A percentile compares a stretch with the other conserved stretches of the same genome.
These are phyloP conservation scores for Chloroclystis v-ata DNA, from an alignment of 2,888 invertebrate genomes.

Conservation along the genomic window DNA sequence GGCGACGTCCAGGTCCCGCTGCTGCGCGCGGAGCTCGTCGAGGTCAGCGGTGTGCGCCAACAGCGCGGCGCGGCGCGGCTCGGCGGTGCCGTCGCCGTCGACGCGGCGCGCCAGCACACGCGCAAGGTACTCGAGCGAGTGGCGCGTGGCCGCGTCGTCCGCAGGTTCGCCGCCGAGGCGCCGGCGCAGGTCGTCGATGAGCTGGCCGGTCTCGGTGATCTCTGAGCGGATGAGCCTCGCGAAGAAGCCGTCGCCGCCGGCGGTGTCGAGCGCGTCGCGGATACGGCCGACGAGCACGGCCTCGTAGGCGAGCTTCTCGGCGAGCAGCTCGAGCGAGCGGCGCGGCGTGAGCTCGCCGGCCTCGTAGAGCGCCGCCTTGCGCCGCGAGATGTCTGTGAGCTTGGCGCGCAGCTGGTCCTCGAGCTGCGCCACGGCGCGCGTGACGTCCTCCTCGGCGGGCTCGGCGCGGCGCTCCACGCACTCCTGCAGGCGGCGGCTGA, in stretches of 20 bases:
- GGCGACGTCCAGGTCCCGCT: constrained; percentile 80
- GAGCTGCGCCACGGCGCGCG: constrained; percentile 79
- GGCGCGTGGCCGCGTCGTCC: constrained; percentile 55
- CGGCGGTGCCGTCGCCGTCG: constrained; percentile 58
- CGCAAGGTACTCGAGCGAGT: constrained; percentile 83
- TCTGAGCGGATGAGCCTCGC: constrained; percentile 82
- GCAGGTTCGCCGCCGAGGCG: constrained; percentile 79
- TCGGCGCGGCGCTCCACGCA: constrained; percentile 60
- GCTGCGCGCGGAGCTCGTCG: constrained; percentile 72
- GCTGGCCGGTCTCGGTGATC: constrained; percentile 86
- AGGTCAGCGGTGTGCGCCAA: constrained; percentile 69
- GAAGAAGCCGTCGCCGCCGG: constrained; percentile 77
- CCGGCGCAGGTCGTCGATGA: constrained; percentile 84
- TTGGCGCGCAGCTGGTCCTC: constrained; percentile 84
- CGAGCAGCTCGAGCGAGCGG: constrained; percentile 83
- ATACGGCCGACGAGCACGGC: constrained; percentile 84
- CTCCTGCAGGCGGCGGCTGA: constrained; percentile 79
- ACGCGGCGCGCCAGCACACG: constrained; percentile 86
- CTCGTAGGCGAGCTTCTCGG: constrained; percentile 89
- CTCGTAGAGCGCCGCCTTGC: constrained; percentile 81
- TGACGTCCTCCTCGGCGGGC: constrained; percentile 69
- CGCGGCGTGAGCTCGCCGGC: constrained; percentile 82
- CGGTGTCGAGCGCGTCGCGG: constrained; percentile 81
- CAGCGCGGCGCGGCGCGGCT: constrained; percentile 51
- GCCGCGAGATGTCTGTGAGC: constrained; percentile 82